Evolutionary conservation across 2,113 vertebrate genomes (phyloP).

Genomic region (Elachura formosa): DNA sequence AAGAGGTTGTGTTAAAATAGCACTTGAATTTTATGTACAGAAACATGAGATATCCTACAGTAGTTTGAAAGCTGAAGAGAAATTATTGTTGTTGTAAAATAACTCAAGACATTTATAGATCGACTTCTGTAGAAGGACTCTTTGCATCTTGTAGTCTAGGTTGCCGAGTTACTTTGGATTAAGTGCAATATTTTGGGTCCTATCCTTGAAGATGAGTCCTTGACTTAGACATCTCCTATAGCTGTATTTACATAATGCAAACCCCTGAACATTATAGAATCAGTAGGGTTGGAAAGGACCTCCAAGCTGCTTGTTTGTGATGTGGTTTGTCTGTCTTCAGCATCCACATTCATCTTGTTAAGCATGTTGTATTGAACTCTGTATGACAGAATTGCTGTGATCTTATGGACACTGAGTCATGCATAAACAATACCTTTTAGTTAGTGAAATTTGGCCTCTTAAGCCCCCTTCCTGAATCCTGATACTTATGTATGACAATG

Average conservation of each 20-base stretch:
- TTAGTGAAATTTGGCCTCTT: neutral
- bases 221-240: neutral
- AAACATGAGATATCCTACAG: neutral
- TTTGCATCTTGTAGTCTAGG: neutral
- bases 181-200: neutral
- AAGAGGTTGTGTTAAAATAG: neutral
- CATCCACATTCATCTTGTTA: neutral
- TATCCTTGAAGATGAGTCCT: fast-evolving
- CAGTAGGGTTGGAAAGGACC: neutral
- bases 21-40: neutral
- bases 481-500: fast-evolving
- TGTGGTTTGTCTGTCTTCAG: neutral
- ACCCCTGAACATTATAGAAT: neutral
- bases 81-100: neutral
- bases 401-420: neutral
- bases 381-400: neutral
- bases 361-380: neutral
- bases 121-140: neutral
- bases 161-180: neutral
- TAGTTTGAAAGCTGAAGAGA: neutral
- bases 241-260: neutral
- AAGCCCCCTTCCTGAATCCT: neutral
- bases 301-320: neutral
- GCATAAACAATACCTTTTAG: neutral
- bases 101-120: neutral